Evolutionary conservation across 2,797 vertebrate species (phyloP).

Genomic region (Microchirus variegatus): DNA sequence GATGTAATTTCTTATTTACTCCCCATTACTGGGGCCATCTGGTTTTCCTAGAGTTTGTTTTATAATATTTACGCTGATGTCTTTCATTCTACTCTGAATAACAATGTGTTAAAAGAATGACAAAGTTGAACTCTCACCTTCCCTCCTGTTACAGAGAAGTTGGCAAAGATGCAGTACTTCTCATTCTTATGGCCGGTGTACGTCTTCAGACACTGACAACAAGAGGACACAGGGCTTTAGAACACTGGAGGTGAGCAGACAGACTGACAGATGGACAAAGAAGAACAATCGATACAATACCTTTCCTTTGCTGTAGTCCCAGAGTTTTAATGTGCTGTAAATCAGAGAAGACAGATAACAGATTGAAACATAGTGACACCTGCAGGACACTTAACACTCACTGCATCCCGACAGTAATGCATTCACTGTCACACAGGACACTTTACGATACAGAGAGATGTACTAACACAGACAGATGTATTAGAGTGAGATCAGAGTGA

Average conservation of each 20-base stretch:
- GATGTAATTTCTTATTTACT: no score
- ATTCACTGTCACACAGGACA: no score
- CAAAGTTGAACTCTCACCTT: conserved; percentile 81
- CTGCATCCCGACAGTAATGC: no score
- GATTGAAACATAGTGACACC: no score
- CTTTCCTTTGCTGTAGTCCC: conserved; percentile 99
- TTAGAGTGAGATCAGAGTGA: no score
- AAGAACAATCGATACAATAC: conserved; percentile 57
- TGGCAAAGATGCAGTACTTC: conserved; percentile 99
- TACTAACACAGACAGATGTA: no score
- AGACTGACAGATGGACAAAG: conserved; percentile 1
- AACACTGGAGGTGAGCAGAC: not conserved
- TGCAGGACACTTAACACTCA: no score
- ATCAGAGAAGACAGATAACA: not conserved
- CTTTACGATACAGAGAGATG: no score
- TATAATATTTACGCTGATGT: no score
- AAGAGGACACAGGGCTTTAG: not conserved
- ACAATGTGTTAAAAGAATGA: not conserved
- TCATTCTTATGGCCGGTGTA: conserved; percentile 99
- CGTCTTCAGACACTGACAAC: conserved; percentile 93
- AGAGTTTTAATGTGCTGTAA: conserved; percentile 95
- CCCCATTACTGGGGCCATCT: no score
- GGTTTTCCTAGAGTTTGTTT: no score
- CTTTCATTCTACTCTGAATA: no score
- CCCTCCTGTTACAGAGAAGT: conserved; percentile 97